Conservation (phyloP, 2,113 vertebrate species). For the Stomatorhinus ivindoensis region DNA sequence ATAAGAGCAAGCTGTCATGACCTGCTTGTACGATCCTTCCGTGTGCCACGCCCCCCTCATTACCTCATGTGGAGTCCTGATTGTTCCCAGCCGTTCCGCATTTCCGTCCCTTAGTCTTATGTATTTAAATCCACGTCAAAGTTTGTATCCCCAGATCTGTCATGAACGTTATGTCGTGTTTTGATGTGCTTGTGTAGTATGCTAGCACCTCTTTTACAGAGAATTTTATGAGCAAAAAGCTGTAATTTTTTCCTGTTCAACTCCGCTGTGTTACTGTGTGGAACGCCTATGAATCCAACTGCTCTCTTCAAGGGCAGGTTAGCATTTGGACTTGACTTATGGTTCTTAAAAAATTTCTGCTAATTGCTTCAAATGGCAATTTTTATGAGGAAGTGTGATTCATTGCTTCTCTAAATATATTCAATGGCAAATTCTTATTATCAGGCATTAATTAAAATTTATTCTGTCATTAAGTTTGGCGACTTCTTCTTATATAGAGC, state of each 20-base stretch:
- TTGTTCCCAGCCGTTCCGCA: no score
- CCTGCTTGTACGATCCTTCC: no score
- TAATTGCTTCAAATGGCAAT: not conserved
- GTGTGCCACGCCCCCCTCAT: no score
- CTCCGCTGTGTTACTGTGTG: not conserved
- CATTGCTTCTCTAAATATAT: not conserved
- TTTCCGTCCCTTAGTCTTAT: no score
- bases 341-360: not conserved
- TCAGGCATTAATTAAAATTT: not conserved
- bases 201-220: not conserved
- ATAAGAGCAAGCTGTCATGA: not conserved
- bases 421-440: not conserved
- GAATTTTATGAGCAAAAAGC: not conserved
- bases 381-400: not conserved
- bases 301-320: not conserved
- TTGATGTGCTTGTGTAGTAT: no score
- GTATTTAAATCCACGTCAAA: no score
- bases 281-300: not conserved
- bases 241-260: not conserved
- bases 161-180: no score
- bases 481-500: not conserved
- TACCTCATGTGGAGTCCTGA: no score
- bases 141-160: no score
- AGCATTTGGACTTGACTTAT: not conserved
- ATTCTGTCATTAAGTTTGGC: not conserved